Percentiles rank a stretch among this genome's conserved stretches.
phyloP scores from a whole-genome alignment of 2,797 vertebrate species.

The Cryptoprocta ferox region DNA sequence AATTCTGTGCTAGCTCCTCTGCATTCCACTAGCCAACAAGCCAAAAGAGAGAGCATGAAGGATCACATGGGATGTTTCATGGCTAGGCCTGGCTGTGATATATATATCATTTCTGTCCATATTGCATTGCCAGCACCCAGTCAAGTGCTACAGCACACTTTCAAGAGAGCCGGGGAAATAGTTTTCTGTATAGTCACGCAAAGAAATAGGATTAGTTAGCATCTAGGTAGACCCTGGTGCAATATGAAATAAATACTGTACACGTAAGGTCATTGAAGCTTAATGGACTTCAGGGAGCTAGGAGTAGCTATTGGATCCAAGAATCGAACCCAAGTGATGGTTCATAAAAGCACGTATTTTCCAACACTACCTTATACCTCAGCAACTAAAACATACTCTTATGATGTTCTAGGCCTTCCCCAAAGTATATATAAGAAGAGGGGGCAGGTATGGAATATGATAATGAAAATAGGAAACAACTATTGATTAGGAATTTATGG shows the following conservation, averaged over 20 bases:
- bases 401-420: not conserved
- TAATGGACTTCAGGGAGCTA: not conserved
- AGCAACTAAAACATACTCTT: conserved; percentile 1
- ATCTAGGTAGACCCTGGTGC: not conserved
- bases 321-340: not conserved
- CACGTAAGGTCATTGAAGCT: not conserved
- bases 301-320: not conserved
- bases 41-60: not conserved
- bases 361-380: not conserved
- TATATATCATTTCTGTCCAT: not conserved
- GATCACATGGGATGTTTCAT: not conserved
- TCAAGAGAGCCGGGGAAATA: not conserved
- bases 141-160: not conserved
- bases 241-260: not conserved
- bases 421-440: not conserved
- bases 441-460: not conserved
- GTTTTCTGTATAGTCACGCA: not conserved
- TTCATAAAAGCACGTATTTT: not conserved
- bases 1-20: conserved; percentile 9
- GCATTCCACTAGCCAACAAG: not conserved
- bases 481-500: not conserved
- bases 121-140: not conserved
- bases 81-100: not conserved
- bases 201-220: not conserved
- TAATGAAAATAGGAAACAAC: not conserved